Base-by-base conservation (phyloP, 2,888 invertebrate genomes). In the Sepioteuthis lessoniana region DNA sequence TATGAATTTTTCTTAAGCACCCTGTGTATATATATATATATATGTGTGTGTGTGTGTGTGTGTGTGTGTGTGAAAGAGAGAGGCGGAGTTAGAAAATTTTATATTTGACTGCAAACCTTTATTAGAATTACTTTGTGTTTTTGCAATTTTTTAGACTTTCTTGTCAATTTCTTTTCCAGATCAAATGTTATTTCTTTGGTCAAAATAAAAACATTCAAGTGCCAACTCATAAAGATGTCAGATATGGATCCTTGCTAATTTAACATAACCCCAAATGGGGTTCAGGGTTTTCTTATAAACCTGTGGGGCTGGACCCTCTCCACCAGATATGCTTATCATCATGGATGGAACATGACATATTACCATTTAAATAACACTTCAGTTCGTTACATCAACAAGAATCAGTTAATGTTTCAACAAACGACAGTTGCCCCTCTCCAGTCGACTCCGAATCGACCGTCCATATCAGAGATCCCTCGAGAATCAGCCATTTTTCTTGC, bases 301-400 rank as follows among this genome's bases (percentile, higher is more conserved):
- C 16, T 42, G n/a, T 46, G 46, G 31, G 31, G 38, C 31, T 47
- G n/a, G 46, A 31, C 35, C 31, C 10, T 47, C 42, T 42, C n/a
- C 47, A 76, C n/a, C 13, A 19, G n/a, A 31, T 92, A 19, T 42
- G n/a, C 21, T n/a, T 31, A 47, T 42, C 92, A 92, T 42, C 42
- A 92, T 92, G 92, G 92, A 92, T 47, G 92, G 92, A 47, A 42
- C 92, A 92, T 92, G 92, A 92, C 46, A 47, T 47, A 92, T n/a
- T 13, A 46, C 31, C 47, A 47, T 46, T n/a, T n/a, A 37, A n/a
- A 47, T 28, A 92, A 92, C 92, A 38, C 31, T 28, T 92, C 42
- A 31, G 31, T 19, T 31, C 46, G 37, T 47, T 47, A 76, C 16
- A 35, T 92, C 21, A 31, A 4, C 46, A 92, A 92, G 92, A 47